phyloP scores from a whole-genome alignment of 2,888 invertebrate genomes.

The Trachelus stipa region DNA sequence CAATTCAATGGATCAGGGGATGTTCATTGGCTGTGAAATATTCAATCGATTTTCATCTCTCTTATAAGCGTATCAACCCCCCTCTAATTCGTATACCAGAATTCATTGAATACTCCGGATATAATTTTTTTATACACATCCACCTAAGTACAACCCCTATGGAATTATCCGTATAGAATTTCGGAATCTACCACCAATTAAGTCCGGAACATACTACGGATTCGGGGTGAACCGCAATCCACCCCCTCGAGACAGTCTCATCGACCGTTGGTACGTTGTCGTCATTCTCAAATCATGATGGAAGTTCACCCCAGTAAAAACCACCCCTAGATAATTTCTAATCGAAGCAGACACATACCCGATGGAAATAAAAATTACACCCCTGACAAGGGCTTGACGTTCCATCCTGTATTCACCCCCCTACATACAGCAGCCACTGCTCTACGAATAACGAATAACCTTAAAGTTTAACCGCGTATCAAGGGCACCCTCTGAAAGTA shows the following conservation, averaged over 20 bases:
- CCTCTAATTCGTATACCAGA: background rate
- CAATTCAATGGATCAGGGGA: background rate
- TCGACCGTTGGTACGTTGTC: background rate
- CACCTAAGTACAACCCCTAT: background rate
- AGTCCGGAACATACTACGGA: background rate
- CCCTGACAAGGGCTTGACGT: background rate
- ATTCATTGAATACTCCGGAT: background rate
- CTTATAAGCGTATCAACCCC: background rate
- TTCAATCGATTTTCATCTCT: background rate
- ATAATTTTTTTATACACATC: background rate
- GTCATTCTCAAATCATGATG: background rate
- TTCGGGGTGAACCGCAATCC: background rate
- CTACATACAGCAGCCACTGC: background rate
- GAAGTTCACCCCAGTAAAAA: background rate
- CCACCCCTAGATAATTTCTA: background rate
- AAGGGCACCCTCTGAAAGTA: background rate
- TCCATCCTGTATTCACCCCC: background rate
- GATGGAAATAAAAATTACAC: background rate
- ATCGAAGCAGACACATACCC: background rate
- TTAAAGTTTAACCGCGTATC: background rate
- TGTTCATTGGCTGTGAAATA: background rate
- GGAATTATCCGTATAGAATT: background rate
- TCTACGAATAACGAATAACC: background rate
- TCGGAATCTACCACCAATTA: background rate
- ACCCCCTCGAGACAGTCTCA: background rate